A percentile compares a stretch with the other conserved stretches of the same genome.
Conservation (phyloP, 2,888 invertebrate species). For the Dinocampus coccinellae region DNA sequence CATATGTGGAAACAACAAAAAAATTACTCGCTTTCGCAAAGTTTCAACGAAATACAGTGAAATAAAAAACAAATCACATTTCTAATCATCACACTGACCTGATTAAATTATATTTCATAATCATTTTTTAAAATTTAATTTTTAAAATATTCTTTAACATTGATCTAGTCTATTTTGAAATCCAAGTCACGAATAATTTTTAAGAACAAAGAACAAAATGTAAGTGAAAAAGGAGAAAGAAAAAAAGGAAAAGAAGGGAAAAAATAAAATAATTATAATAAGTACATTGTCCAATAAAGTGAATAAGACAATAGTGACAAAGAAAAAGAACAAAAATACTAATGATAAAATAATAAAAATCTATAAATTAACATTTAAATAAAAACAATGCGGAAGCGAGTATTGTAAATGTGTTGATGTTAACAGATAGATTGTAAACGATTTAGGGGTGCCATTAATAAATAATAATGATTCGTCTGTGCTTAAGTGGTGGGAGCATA, state of each 20-base stretch:
- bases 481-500: neutral
- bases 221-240: neutral
- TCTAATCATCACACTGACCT: slow-evolving; percentile 1
- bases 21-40: slow-evolving; percentile 45
- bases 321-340: neutral
- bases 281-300: slow-evolving; percentile 3
- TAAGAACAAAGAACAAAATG: slow-evolving; percentile 4
- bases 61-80: no score
- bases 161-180: slow-evolving; percentile 30
- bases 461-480: slow-evolving; percentile 22
- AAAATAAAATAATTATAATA: neutral
- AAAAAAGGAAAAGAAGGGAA: neutral
- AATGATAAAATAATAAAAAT: neutral
- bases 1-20: slow-evolving; percentile 29
- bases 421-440: slow-evolving; percentile 12
- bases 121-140: neutral
- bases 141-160: neutral
- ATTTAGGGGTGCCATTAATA: slow-evolving; percentile 29
- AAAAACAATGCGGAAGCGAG: slow-evolving; percentile 20
- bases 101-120: slow-evolving; percentile 1
- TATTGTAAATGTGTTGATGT: slow-evolving; percentile 20
- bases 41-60: no score
- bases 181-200: slow-evolving; percentile 5
- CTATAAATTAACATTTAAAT: no score
- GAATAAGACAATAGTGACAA: slow-evolving; percentile 24